These are phyloP conservation scores for Nerophis ophidion DNA, from an alignment of 2,113 vertebrate genomes.

Conservation along the genomic window DNA sequence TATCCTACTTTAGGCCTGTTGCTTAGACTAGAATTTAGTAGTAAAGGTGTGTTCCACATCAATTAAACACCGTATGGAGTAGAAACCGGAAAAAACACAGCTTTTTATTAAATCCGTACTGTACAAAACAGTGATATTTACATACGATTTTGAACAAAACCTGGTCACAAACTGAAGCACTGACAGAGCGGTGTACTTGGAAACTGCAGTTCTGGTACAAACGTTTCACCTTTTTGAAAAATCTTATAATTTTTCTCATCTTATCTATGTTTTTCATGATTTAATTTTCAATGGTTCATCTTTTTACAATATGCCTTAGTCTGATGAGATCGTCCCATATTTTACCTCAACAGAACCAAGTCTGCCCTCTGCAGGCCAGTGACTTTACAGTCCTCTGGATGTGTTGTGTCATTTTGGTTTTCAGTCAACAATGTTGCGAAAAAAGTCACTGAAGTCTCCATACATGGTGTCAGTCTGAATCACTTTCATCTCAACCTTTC, in stretches of 20 bases:
- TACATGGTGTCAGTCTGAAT: slow-evolving; percentile 52
- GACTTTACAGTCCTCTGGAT: not conserved
- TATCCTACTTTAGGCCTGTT: no score
- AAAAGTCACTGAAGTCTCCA: not conserved
- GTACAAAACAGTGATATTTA: slow-evolving; percentile 22
- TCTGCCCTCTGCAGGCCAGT: not conserved
- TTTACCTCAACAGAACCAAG: not conserved
- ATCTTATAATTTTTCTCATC: no score
- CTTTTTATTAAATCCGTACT: slow-evolving; percentile 13
- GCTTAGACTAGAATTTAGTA: no score
- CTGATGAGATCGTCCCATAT: not conserved
- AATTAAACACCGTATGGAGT: no score
- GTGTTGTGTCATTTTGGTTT: not conserved
- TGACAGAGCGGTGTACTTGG: not conserved
- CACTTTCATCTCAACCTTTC: slow-evolving; percentile 38
- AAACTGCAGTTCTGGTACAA: not conserved
- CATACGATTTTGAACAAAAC: not conserved
- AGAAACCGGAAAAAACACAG: not conserved
- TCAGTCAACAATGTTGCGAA: not conserved
- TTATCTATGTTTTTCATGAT: not conserved
- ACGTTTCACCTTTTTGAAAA: no score
- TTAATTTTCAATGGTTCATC: not conserved
- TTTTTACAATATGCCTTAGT: not conserved
- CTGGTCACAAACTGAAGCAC: not conserved
- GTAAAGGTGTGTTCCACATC: no score